These are phyloP conservation scores for Mythimna pallens DNA, from an alignment of 2,888 invertebrate genomes.

Conservation along the genomic window DNA sequence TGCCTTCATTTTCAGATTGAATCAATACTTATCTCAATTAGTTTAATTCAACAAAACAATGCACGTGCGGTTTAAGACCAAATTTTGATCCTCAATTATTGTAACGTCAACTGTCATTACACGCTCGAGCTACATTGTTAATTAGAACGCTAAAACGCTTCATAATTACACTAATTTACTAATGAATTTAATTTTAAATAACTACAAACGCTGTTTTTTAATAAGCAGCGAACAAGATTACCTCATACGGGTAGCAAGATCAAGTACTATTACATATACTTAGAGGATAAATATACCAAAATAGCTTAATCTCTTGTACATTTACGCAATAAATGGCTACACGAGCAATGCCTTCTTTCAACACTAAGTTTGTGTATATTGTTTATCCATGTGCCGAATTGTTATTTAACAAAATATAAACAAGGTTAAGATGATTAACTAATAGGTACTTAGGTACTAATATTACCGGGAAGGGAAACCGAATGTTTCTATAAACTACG, in stretches of 20 bases:
- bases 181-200: constrained; percentile 13
- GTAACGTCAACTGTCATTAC: constrained; percentile 32
- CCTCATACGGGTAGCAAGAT: constrained; percentile 60
- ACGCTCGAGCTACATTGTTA: constrained; percentile 19
- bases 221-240: constrained; percentile 26
- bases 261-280: constrained; percentile 63
- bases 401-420: constrained; percentile 61
- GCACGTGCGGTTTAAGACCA: constrained; percentile 12
- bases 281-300: constrained; percentile 56
- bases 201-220: background rate
- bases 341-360: constrained; percentile 50
- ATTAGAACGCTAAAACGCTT: constrained; percentile 30
- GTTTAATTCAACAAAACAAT: background rate
- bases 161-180: constrained; percentile 28
- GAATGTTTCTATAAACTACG: constrained; percentile 66
- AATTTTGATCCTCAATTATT: constrained; percentile 27
- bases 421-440: constrained; percentile 63
- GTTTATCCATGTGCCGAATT: constrained; percentile 65
- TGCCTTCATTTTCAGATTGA: too few species aligned
- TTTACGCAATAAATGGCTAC: constrained; percentile 35
- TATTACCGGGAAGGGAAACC: constrained; percentile 58
- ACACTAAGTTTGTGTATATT: constrained; percentile 45
- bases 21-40: background rate
- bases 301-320: constrained; percentile 43
- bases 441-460: constrained; percentile 31